Percentiles rank a stretch among this genome's conserved stretches.
Evolutionary conservation across 1,140 invertebrate species (phyloP).

Genomic region (Hylaeus volcanicus): DNA sequence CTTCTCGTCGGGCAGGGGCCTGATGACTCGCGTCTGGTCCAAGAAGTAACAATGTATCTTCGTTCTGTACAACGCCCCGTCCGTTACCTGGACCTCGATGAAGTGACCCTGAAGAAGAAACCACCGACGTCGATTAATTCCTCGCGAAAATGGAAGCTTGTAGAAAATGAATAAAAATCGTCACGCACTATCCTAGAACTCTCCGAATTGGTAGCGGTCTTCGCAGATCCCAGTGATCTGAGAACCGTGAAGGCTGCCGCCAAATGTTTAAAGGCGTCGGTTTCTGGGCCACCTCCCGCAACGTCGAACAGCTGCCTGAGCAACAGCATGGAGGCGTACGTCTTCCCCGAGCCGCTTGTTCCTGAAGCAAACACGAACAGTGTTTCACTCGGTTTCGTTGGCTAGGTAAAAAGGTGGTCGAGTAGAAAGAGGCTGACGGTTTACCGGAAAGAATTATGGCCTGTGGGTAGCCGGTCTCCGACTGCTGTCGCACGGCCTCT

Average conservation of each 20-base stretch:
- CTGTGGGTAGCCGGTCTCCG: slow-evolving; percentile 96
- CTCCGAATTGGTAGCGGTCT: slow-evolving; percentile 94
- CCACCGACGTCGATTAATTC: neutral
- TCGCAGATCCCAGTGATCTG: slow-evolving; percentile 93
- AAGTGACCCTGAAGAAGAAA: slow-evolving; percentile 90
- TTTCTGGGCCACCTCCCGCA: slow-evolving; percentile 95
- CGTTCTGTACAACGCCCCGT: slow-evolving; percentile 95
- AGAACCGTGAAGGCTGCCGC: slow-evolving; percentile 96
- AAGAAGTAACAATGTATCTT: slow-evolving; percentile 98
- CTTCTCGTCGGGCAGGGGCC: slow-evolving; percentile 91
- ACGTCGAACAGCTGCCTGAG: slow-evolving; percentile 95
- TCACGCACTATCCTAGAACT: slow-evolving; percentile 94
- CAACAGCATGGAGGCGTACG: slow-evolving; percentile 94
- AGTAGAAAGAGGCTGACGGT: slow-evolving; percentile 8
- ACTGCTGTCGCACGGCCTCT: slow-evolving; percentile 95
- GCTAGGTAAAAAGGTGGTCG: too few species aligned
- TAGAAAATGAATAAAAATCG: neutral
- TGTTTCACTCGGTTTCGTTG: neutral
- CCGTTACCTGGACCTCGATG: slow-evolving; percentile 97
- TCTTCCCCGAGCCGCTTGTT: slow-evolving; percentile 96
- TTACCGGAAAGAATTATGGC: slow-evolving; percentile 94
- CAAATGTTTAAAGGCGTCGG: slow-evolving; percentile 97
- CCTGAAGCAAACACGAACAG: slow-evolving; percentile 80
- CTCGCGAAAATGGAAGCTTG: neutral
- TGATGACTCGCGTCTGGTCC: slow-evolving; percentile 95